Percentiles rank a stretch among this genome's conserved stretches.
These are phyloP conservation scores for Sphaerophoria rueppellii DNA, from an alignment of 2,888 invertebrate species.

Conservation along the genomic window DNA sequence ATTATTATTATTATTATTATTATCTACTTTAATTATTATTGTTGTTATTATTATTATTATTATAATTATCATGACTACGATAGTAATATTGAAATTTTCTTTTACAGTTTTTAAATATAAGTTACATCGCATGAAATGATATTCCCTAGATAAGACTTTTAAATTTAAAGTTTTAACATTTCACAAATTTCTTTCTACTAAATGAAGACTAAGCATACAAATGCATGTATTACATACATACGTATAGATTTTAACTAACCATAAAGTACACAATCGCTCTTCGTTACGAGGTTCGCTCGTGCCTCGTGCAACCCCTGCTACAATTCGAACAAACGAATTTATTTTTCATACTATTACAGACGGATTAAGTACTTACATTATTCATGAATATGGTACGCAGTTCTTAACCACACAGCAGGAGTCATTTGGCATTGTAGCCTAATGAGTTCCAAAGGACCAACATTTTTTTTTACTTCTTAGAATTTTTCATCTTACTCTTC, in stretches of 20 bases:
- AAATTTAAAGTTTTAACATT: constrained; percentile 12
- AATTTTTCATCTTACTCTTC: constrained; percentile 18
- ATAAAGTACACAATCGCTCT: constrained; percentile 21
- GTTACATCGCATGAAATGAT: neutral
- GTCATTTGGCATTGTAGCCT: constrained; percentile 41
- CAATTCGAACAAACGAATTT: constrained; percentile 39
- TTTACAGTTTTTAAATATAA: too few species aligned
- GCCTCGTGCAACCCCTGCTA: constrained; percentile 16
- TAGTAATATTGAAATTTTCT: too few species aligned
- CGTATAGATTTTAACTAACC: neutral
- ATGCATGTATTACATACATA: constrained; percentile 2
- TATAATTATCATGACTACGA: too few species aligned
- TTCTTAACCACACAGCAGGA: constrained; percentile 48
- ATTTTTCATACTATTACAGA: constrained; percentile 41
- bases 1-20: too few species aligned
- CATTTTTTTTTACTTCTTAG: constrained; percentile 38
- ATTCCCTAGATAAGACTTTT: constrained; percentile 13
- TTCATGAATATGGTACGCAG: constrained; percentile 23
- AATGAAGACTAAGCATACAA: constrained; percentile 23
- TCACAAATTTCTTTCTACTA: constrained; percentile 25
- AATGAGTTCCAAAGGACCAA: constrained; percentile 43
- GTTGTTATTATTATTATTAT: too few species aligned
- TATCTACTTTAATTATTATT: too few species aligned
- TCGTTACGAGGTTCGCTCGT: constrained; percentile 27
- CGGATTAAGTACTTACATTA: constrained; percentile 36